A percentile compares a stretch with the other conserved stretches of the same genome.
Conservation (phyloP, 2,797 vertebrate species). For the Anas bernieri region DNA sequence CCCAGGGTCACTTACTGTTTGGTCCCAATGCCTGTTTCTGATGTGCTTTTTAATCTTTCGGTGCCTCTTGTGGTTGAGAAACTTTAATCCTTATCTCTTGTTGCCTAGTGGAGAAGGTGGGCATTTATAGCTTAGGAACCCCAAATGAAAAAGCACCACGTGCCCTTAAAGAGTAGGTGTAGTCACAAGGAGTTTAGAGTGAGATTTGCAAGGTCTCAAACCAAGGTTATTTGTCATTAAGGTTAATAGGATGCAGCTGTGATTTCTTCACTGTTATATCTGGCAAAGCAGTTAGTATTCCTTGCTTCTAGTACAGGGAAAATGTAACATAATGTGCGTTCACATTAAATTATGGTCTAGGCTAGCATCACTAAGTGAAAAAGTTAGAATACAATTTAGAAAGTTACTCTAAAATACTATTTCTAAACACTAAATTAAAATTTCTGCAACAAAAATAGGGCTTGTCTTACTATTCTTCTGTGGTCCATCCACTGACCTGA, state of each 20-base stretch:
- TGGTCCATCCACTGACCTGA: not conserved
- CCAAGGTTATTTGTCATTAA: not conserved
- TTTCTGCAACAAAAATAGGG: not conserved
- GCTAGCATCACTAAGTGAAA: not conserved
- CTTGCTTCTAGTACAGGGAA: not conserved
- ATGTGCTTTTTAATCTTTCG: not conserved
- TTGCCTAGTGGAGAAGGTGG: not conserved
- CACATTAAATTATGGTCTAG: not conserved
- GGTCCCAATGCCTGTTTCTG: slow-evolving; percentile 10
- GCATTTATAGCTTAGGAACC: not conserved
- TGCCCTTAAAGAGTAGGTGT: not conserved
- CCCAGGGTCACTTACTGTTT: not conserved
- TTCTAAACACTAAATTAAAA: not conserved
- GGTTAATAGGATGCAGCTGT: not conserved
- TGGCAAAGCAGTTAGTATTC: not conserved
- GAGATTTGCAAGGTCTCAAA: not conserved
- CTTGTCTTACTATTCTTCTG: not conserved
- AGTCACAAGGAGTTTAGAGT: not conserved
- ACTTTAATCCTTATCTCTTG: slow-evolving; percentile 24
- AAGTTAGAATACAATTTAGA: not conserved
- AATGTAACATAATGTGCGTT: not conserved
- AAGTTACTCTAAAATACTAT: not conserved
- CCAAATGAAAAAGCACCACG: not conserved
- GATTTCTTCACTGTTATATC: not conserved
- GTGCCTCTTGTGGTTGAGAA: slow-evolving; percentile 7